Conservation (phyloP, 2,113 vertebrate species). For the Rattus norvegicus region GRCr8 NC_086029.1:15454501-15455000, state of each 20-base stretch:
- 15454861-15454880: not conserved
- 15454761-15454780: not conserved
- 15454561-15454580: not conserved
- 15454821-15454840: not conserved
- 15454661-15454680: no score
- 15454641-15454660: no score
- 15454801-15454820: not conserved
- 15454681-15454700: not conserved
- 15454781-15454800: not conserved
- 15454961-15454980: not conserved
- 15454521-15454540: not conserved
- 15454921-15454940: not conserved
- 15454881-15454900: not conserved
- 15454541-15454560: not conserved
- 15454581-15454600: no score
- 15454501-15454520: conserved; percentile 28
- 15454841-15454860: not conserved
- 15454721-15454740: not conserved
- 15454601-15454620: no score
- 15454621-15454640: no score
- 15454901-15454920: no score
- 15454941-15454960: not conserved
- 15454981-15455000: not conserved
- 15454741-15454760: not conserved
- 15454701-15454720: not conserved